Percentiles rank a stretch among this genome's conserved stretches.
These are phyloP conservation scores for Tetraneura akinire DNA, from an alignment of 1,140 invertebrate genomes.

Conservation along the genomic window DNA sequence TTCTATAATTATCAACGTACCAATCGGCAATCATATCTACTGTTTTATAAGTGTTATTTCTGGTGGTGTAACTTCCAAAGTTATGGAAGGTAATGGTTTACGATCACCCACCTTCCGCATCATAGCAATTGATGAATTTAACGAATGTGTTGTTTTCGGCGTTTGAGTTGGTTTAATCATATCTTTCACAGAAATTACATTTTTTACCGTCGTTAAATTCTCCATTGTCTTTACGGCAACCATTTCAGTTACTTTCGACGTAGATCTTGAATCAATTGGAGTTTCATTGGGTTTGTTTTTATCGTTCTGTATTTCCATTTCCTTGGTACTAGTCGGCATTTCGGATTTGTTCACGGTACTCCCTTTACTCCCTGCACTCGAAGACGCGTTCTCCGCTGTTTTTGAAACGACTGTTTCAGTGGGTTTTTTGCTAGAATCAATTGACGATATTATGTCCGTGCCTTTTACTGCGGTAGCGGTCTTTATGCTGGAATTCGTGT, in stretches of 20 bases:
- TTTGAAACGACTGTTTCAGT: not conserved
- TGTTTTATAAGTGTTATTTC: not conserved
- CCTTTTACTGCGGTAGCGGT: not conserved
- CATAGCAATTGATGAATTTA: not conserved
- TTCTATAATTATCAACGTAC: no score
- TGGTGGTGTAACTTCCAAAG: not conserved
- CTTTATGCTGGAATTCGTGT: not conserved
- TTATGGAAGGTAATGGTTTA: constrained; percentile 12
- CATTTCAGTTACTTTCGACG: not conserved
- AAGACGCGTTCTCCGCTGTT: not conserved
- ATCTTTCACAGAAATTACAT: not conserved
- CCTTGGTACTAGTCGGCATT: not conserved
- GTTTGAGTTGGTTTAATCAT: not conserved
- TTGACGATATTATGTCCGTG: not conserved
- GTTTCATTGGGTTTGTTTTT: not conserved
- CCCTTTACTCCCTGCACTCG: not conserved
- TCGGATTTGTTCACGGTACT: not conserved
- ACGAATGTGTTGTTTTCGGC: not conserved
- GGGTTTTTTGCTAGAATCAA: not conserved
- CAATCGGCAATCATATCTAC: no score
- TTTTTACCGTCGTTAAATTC: not conserved
- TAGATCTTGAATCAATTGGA: not conserved
- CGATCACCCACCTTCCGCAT: constrained; percentile 29
- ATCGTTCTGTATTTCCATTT: not conserved
- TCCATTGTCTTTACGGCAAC: constrained; percentile 1